These are phyloP conservation scores for Argyresthia albistria DNA, from an alignment of 2,888 invertebrate species.

Conservation along the genomic window DNA sequence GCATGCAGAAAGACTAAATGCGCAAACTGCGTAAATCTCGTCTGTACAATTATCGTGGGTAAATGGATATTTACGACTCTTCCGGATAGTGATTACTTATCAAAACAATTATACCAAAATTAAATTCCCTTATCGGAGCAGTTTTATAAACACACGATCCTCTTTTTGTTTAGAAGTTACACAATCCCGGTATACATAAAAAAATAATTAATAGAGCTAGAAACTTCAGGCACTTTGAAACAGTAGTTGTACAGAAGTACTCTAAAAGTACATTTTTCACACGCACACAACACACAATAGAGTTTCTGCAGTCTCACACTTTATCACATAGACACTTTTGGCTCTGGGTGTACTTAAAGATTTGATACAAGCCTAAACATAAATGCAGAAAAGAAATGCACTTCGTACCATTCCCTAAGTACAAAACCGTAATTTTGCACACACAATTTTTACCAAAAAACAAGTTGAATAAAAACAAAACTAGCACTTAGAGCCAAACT, in stretches of 20 bases:
- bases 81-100: no score
- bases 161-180: no score
- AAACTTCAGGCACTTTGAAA: slow-evolving; percentile 10
- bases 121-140: no score
- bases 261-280: slow-evolving; percentile 5
- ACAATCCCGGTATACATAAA: no score
- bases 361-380: slow-evolving; percentile 13
- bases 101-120: no score
- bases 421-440: neutral
- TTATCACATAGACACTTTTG: slow-evolving; percentile 51
- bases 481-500: slow-evolving; percentile 32
- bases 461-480: no score
- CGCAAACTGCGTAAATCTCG: no score
- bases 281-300: slow-evolving; percentile 8
- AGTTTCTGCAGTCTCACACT: slow-evolving; percentile 56
- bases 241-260: slow-evolving; percentile 9
- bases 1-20: no score
- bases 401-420: no score
- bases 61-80: no score
- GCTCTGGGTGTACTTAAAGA: slow-evolving; percentile 11
- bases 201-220: neutral
- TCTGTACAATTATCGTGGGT: no score
- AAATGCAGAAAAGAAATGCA: neutral
- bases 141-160: no score
- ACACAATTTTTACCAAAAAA: neutral